phyloP scores from a whole-genome alignment of 2,888 invertebrate genomes.

The Maniola hyperantus region DNA sequence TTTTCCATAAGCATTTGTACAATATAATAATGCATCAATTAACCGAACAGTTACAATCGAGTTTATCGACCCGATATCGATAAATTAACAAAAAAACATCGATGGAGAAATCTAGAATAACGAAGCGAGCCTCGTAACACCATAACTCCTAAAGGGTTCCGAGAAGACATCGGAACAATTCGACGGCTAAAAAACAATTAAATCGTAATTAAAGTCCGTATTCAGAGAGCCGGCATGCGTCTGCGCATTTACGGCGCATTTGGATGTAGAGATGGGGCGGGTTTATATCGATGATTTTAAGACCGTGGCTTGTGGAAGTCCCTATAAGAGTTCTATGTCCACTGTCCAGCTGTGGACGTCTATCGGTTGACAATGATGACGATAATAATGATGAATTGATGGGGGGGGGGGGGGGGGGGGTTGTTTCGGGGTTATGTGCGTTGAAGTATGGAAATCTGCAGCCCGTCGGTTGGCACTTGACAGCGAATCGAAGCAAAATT shows the following conservation, averaged over 20 bases:
- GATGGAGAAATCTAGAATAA: conserved; percentile 53
- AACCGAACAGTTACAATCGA: conserved; percentile 20
- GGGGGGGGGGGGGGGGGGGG: too few species aligned
- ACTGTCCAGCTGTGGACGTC: too few species aligned
- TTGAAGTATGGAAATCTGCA: too few species aligned
- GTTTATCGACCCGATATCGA: conserved; percentile 43
- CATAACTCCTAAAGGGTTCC: conserved; percentile 55
- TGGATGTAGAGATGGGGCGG: conserved; percentile 54
- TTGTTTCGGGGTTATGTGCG: too few species aligned
- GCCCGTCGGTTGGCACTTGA: too few species aligned
- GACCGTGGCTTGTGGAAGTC: too few species aligned
- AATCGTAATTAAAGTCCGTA: conserved; percentile 78
- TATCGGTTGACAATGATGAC: too few species aligned
- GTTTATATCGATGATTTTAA: conserved; percentile 29
- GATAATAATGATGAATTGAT: too few species aligned
- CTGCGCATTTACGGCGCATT: conserved; percentile 61
- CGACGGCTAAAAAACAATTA: conserved; percentile 76
- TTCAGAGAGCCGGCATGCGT: conserved; percentile 72
- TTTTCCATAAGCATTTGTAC: not conserved
- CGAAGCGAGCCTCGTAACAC: conserved; percentile 44
- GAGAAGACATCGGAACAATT: conserved; percentile 65
- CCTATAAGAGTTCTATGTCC: too few species aligned
- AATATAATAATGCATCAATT: conserved; percentile 17
- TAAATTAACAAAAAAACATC: conserved; percentile 44
- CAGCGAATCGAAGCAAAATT: too few species aligned